Evolutionary conservation across 2,888 invertebrate genomes (phyloP), one percentile per base, ranked within the genome.

Genomic region (Papilio elwesi): DNA sequence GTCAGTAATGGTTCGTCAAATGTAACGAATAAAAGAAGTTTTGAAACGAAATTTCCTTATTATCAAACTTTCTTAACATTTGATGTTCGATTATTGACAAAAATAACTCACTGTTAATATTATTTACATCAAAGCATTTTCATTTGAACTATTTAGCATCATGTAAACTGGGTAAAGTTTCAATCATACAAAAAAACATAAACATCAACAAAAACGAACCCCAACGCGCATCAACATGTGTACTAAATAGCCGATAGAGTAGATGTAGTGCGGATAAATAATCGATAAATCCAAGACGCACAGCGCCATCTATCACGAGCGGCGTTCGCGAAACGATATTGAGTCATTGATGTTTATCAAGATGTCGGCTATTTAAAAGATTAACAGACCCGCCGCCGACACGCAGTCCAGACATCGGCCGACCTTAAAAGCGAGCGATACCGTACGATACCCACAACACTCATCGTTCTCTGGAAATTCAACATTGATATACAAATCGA

Each of bases 341-440:
- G 74, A 76, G 69, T 76, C 76, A 74, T 73, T 64, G 71, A 49
- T 76, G 74, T 73, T 71, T 76, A 74, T 73, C 67, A 53, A 71
- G 74, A 76, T 75, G 76, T 78, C 77, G 71, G 76, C 76, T 78
- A 76, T 76, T 77, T 76, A 77, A 78, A 77, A 74, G 76, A 74
- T 78, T 77, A 81, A 80, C 79, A 80, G 77, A 78, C 77, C 74
- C 72, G 74, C 62, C 75, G 87, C 84, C 85, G 89, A 87, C 90
- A 87, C 85, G 88, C 89, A 79, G 89, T 89, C 89, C 89, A 86
- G 85, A 81, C 83, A 78, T 75, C 81, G 83, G 83, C 72, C 83
- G 81, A 81, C 75, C 52, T 55, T 52, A 71, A 71, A 74, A 75
- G 66, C 72, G 74, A 74, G 76, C 78, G 73, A 71, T 79, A 76